Base-by-base conservation (phyloP, 1,140 invertebrate genomes). In the Teleogryllus occipitalis region DNA sequence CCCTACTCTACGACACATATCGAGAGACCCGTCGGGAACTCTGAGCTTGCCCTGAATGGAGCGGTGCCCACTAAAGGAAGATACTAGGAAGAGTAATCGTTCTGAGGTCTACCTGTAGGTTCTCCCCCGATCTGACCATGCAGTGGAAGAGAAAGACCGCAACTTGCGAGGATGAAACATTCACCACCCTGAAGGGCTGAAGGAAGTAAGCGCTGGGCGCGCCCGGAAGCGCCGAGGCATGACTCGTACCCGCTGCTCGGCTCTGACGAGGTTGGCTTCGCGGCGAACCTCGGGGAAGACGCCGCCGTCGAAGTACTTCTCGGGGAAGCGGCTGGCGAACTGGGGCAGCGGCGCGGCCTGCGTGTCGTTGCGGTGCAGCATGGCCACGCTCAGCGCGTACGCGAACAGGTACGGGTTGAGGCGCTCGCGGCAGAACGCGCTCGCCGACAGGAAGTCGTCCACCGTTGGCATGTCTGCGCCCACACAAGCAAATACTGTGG, bases 331-430 rank as follows among this genome's bases (percentile, higher is more conserved):
- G 93, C 90, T 6, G 18, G 76, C 88, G 75, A 94, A 89, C 0
- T 91, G 90, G 2, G 94, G 93, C 78, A 95, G 84, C 77, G 90
- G 89, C 6, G 95, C 80, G 78, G 91, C 87, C 83, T 92, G 92
- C 0, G 93, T 94, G 82, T 95, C 94, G 0, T 89, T 87, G 47
- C 93, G 91, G 88, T 95, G 92, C 72, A 94, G 83, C 47, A 94
- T 87, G 0, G 93, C 93, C 22, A 95, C 93, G 0, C 93, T 93
- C 3, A 92, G 86, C 8, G 91, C 91, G 83, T 95, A 95, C 84
- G 93, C 91, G 86, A 94, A 95, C 86, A 95, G 85, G 83, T 93
- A 91, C 0, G 93, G 91, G 84, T 95, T 95, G 49, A 94, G 85
- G 22, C 92, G 90, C 83, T 94, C 91, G 54, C 93, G 90, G 80